Base-by-base conservation (phyloP, 2,888 invertebrate genomes). In the Alloscopus bannaensis region DNA sequence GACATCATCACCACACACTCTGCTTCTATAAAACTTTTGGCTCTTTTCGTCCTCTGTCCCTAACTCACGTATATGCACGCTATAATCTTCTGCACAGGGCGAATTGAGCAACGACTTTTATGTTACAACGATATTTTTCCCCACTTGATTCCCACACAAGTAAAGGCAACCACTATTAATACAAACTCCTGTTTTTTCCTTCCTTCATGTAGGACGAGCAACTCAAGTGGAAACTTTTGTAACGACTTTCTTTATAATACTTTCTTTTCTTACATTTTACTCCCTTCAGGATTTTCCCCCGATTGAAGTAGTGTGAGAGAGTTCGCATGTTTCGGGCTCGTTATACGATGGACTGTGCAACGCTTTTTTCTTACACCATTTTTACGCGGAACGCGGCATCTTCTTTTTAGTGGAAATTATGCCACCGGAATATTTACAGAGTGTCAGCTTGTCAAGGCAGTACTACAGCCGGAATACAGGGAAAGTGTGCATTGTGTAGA, bases 201-300 rank as follows among this genome's bases (percentile, higher is more conserved):
- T 31, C 36, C 52, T 40, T 36, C 57, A 40, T 45, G 16, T 55
- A 22, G 64, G 52, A 76, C 50, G 29, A 72, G 47, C 69, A 69
- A 81, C 77, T 81, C 78, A 73, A 78, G 81, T 81, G 81, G 77
- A 81, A 81, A 81, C 81, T 81, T n/a, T 81, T 81, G 77, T 81
- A 81, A 81, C 81, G 78, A 81, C 81, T 81, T 81, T 81, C 78
- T 77, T 70, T 77, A 76, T 76, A 50, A 18, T 62, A 20, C 42
- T 65, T 36, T 47, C 36, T 29, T 28, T 64, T 28, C 22, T 6
- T 16, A 18, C 3, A 18, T 31, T 42, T 26, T 55, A 26, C 40
- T 47, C 47, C 4, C 71, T 40, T 26, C 42, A 6, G 28, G n/a
- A 59, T 42, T 50, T 28, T 59, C 55, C 31, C 2, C 2, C 1